These are phyloP conservation scores for Nothoprocta pentlandii DNA, from an alignment of 2,113 vertebrate genomes.

Conservation along the genomic window DNA sequence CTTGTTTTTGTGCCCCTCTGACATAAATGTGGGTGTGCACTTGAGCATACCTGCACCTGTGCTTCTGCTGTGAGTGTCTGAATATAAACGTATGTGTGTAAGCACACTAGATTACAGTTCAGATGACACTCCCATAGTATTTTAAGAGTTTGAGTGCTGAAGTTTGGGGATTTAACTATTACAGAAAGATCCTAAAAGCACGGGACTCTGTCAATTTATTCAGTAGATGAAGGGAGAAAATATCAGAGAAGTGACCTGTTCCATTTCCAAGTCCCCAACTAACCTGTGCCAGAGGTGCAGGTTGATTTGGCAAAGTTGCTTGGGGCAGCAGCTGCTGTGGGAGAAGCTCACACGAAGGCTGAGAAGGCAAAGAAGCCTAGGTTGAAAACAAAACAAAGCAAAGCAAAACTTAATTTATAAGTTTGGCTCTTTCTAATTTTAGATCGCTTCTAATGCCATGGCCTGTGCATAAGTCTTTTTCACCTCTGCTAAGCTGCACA, in stretches of 20 bases:
- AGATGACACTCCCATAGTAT: not conserved
- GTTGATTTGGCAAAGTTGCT: constrained; percentile 69
- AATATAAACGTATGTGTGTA: not conserved
- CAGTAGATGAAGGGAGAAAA: not conserved
- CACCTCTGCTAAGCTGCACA: not conserved
- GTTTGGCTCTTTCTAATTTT: not conserved
- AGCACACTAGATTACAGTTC: not conserved
- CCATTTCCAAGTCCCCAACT: constrained; percentile 42
- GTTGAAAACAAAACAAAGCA: constrained; percentile 24
- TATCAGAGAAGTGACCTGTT: constrained; percentile 4
- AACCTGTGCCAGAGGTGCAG: constrained; percentile 79
- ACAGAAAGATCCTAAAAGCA: not conserved
- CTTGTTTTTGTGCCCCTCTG: not conserved
- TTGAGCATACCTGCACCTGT: not conserved
- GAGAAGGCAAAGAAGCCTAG: constrained; percentile 72
- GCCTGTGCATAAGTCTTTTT: not conserved
- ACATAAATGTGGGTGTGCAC: not conserved
- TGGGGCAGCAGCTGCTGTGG: constrained; percentile 77
- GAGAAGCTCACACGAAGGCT: constrained; percentile 75
- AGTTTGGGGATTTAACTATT: constrained; percentile 2
- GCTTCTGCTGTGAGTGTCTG: not conserved
- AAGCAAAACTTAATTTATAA: not conserved
- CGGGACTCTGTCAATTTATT: not conserved
- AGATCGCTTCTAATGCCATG: constrained; percentile 6
- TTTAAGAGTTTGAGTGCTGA: not conserved